Percentiles rank a stretch among this genome's conserved stretches.
Evolutionary conservation across 2,113 vertebrate genomes (phyloP).

Genomic region (Athene cunicularia): DNA sequence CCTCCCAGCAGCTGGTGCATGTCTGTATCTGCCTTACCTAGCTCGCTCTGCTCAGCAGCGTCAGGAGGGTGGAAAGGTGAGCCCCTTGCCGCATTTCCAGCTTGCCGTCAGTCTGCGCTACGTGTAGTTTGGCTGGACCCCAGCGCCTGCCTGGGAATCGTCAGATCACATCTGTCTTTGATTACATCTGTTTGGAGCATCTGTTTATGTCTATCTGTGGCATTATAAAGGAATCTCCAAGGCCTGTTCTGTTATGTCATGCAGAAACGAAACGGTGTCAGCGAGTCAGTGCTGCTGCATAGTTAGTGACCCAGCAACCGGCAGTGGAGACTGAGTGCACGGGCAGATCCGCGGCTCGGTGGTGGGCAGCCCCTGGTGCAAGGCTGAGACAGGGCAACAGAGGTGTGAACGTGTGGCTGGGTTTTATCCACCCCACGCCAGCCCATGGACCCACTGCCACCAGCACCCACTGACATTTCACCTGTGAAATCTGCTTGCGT

Average conservation of each 20-base stretch:
- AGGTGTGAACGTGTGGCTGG: background rate
- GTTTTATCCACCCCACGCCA: accelerated
- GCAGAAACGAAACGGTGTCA: background rate
- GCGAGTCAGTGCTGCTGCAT: background rate
- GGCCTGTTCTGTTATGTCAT: background rate
- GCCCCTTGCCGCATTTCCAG: background rate
- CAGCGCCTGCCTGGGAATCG: background rate
- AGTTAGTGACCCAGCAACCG: background rate
- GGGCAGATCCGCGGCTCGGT: accelerated
- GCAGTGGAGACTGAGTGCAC: accelerated
- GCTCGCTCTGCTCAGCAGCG: background rate
- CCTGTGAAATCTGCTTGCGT: background rate
- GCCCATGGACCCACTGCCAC: accelerated
- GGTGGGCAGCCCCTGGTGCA: accelerated
- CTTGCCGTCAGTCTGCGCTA: background rate
- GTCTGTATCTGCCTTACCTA: accelerated
- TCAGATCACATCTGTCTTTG: conserved; percentile 46
- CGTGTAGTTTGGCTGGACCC: background rate
- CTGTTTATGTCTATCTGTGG: conserved; percentile 43
- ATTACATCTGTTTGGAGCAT: conserved; percentile 33
- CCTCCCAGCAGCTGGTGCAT: background rate
- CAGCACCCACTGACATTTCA: background rate
- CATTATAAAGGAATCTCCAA: background rate
- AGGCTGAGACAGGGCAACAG: background rate
- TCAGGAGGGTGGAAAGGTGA: background rate